Conservation (phyloP, 2,888 invertebrate genomes). For the Gymnosoma rotundatum region DNA sequence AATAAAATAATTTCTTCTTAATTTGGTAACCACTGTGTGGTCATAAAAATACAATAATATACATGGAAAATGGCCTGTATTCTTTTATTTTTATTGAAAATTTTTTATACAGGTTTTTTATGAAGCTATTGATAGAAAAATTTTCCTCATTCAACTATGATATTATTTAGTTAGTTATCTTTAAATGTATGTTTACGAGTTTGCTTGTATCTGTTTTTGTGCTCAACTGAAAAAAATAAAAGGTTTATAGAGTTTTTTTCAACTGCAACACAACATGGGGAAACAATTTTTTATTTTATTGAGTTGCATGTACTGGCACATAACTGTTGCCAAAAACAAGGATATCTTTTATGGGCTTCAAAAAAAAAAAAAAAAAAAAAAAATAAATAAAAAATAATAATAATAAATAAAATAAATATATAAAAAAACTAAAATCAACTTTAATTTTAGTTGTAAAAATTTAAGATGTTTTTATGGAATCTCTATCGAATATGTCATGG, state of each 20-base stretch:
- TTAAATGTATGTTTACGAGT: not conserved
- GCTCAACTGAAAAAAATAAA: slow-evolving; percentile 29
- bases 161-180: slow-evolving; percentile 17
- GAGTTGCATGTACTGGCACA: slow-evolving; percentile 19
- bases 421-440: slow-evolving; percentile 13
- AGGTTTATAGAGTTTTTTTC: slow-evolving; percentile 36
- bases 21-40: slow-evolving; percentile 16
- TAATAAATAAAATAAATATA: too few relatives aligned
- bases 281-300: slow-evolving; percentile 3
- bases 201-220: not conserved
- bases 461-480: not conserved
- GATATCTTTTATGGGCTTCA: slow-evolving; percentile 26
- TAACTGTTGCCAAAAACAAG: slow-evolving; percentile 31
- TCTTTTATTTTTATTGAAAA: slow-evolving; percentile 3
- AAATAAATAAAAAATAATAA: not conserved
- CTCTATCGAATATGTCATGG: not conserved
- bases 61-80: slow-evolving; percentile 18
- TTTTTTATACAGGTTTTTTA: slow-evolving; percentile 17
- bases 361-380: slow-evolving; percentile 5
- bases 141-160: slow-evolving; percentile 29
- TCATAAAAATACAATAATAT: slow-evolving; percentile 30
- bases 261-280: slow-evolving; percentile 29
- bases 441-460: slow-evolving; percentile 21
- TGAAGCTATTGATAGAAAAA: slow-evolving; percentile 11
- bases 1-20: not conserved